Conservation (phyloP, 1,140 invertebrate genomes). For the Oryctes rhinoceros region DNA sequence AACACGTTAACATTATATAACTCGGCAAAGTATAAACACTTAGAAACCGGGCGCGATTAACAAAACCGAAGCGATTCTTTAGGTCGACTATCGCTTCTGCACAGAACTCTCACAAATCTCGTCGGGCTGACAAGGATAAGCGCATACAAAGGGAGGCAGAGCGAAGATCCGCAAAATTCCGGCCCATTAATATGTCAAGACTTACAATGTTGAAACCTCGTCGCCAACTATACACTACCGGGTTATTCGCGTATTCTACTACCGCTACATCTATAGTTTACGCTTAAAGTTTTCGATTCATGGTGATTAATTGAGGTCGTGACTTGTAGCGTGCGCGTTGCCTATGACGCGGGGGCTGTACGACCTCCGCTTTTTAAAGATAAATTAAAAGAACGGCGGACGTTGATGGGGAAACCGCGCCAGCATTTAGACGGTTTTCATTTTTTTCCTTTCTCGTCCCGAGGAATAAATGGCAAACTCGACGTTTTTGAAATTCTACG, state of each 20-base stretch:
- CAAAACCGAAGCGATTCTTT: slow-evolving; percentile 5
- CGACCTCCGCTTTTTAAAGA: slow-evolving; percentile 2
- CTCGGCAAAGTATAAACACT: background rate
- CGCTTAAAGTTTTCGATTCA: background rate
- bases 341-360: background rate
- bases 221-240: slow-evolving; percentile 4
- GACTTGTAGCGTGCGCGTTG: background rate
- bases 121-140: background rate
- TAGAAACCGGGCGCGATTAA: slow-evolving; percentile 17
- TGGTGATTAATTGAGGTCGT: background rate
- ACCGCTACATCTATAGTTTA: slow-evolving; percentile 8
- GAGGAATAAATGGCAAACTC: background rate
- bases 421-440: background rate
- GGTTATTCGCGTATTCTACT: too few relatives aligned
- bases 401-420: background rate
- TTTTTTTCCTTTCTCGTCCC: background rate
- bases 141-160: background rate
- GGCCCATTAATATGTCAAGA: slow-evolving; percentile 20
- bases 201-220: slow-evolving; percentile 8
- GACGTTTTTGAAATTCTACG: background rate
- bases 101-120: background rate
- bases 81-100: background rate
- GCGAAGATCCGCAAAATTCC: slow-evolving; percentile 13
- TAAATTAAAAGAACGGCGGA: background rate
- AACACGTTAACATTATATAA: slow-evolving; percentile 20